A percentile compares a stretch with the other conserved stretches of the same genome.
Conservation (phyloP, 2,797 vertebrate genomes). For the Mergus octosetaceus region DNA sequence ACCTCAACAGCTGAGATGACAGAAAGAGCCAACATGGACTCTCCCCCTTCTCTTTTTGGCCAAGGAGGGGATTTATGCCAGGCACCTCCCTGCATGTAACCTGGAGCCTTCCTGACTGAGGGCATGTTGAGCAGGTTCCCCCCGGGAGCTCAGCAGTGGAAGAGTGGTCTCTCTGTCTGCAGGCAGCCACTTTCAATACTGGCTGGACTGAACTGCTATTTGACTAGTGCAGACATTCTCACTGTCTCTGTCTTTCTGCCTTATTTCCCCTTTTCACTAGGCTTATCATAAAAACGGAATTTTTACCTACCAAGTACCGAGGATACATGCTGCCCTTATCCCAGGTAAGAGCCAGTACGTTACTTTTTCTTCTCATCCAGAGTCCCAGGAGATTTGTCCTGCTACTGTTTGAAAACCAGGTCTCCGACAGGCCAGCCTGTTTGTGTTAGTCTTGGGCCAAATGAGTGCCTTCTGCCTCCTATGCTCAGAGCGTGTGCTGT, state of each 20-base stretch:
- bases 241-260: neutral
- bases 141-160: neutral
- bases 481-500: fast-evolving
- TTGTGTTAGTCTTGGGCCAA: neutral
- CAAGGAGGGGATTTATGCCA: neutral
- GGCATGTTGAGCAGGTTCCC: neutral
- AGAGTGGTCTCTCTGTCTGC: neutral
- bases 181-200: fast-evolving
- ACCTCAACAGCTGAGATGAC: neutral
- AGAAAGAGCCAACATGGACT: neutral
- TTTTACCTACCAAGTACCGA: conserved; percentile 89
- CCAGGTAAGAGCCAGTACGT: conserved; percentile 76
- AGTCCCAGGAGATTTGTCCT: neutral
- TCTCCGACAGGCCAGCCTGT: neutral
- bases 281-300: conserved; percentile 93
- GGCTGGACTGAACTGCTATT: neutral
- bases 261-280: conserved; percentile 55
- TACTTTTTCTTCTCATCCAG: neutral
- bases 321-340: conserved; percentile 89
- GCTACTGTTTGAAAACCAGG: neutral
- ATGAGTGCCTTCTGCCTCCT: neutral
- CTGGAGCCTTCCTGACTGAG: neutral
- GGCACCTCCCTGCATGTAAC: neutral
- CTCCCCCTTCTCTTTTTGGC: neutral
- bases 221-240: neutral